Conservation (phyloP, 2,113 vertebrate species). For the human region DNA sequence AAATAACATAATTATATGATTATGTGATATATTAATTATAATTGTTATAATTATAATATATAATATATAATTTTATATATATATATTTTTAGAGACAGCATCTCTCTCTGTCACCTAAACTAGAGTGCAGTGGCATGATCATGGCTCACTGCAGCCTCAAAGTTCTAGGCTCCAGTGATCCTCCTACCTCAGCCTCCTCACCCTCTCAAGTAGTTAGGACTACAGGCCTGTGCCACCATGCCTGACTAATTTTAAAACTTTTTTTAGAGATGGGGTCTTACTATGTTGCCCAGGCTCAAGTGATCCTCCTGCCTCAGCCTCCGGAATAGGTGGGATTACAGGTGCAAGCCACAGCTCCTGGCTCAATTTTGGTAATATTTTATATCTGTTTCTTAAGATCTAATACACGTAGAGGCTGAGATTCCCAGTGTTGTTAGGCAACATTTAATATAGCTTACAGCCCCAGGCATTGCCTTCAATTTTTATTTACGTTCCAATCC, state of each 20-base stretch:
- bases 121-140: not conserved
- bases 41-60: no score
- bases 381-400: not conserved
- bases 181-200: not conserved
- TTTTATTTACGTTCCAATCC: slow-evolving; percentile 7
- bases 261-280: not conserved
- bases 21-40: no score
- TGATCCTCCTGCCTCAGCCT: not conserved
- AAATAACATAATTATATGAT: no score
- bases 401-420: not conserved
- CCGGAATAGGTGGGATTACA: not conserved
- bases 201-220: not conserved
- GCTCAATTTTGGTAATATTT: not conserved
- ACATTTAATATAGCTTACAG: not conserved
- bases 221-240: not conserved
- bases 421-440: not conserved
- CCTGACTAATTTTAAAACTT: not conserved
- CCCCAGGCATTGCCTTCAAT: not conserved
- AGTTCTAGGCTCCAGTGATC: not conserved
- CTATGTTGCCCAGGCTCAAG: not conserved
- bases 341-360: not conserved
- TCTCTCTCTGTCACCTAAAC: not conserved
- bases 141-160: not conserved
- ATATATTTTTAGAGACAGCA: not conserved
- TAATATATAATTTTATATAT: no score